Conservation (phyloP, 1,140 invertebrate species). For the Odontomachus brunneus region DNA sequence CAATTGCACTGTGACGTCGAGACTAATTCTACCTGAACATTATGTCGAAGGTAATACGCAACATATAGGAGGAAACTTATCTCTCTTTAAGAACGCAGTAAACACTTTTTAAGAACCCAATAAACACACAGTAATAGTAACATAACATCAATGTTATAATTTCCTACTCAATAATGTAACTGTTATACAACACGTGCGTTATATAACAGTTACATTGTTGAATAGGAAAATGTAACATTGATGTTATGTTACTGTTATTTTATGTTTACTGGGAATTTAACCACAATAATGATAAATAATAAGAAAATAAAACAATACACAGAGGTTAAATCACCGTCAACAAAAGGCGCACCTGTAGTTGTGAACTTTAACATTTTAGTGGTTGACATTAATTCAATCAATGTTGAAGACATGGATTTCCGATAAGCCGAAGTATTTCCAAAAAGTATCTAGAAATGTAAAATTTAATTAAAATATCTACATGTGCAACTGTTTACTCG, state of each 20-base stretch:
- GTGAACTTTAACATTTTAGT: slow-evolving; percentile 93
- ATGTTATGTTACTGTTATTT: too few relatives aligned
- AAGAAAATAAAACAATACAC: slow-evolving; percentile 27
- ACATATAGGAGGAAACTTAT: background rate
- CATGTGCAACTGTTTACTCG: background rate
- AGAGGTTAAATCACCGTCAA: slow-evolving; percentile 91
- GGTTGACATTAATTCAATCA: slow-evolving; percentile 94
- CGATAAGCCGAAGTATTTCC: slow-evolving; percentile 85
- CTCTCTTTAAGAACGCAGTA: background rate
- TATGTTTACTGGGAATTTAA: too few relatives aligned
- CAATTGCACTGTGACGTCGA: slow-evolving; percentile 88
- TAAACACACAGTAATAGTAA: too few relatives aligned
- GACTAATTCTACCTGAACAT: slow-evolving; percentile 88
- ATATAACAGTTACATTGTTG: too few relatives aligned
- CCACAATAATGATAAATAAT: background rate
- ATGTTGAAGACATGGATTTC: slow-evolving; percentile 95
- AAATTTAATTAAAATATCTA: background rate
- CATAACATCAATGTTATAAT: too few relatives aligned
- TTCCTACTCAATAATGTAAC: too few relatives aligned
- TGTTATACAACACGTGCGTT: too few relatives aligned
- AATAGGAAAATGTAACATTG: too few relatives aligned
- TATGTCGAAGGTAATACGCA: slow-evolving; percentile 89
- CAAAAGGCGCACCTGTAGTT: slow-evolving; percentile 88
- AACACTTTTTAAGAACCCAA: too few relatives aligned
- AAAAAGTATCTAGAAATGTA: background rate